These are phyloP conservation scores for Thaleichthys pacificus DNA, from an alignment of 2,797 vertebrate species.

Conservation along the genomic window DNA sequence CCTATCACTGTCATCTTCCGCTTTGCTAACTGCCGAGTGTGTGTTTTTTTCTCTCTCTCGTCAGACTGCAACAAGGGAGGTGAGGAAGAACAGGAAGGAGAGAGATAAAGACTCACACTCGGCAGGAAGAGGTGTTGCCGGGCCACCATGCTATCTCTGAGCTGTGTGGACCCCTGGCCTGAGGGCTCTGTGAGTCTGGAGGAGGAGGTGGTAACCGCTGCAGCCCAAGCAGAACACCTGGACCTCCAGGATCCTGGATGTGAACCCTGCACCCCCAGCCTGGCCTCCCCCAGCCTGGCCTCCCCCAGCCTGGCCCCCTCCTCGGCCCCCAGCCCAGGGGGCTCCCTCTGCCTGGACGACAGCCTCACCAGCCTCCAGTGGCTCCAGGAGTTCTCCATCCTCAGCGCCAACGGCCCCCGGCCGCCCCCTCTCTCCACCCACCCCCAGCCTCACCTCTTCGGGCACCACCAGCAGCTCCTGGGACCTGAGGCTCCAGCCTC, in stretches of 20 bases:
- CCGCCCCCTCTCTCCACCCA: conserved; percentile 61
- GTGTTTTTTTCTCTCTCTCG: conserved; percentile 27
- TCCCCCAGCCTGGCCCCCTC: not conserved
- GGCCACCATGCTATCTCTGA: conserved; percentile 70
- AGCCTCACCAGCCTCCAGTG: conserved; percentile 96
- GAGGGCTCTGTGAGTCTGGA: conserved; percentile 50
- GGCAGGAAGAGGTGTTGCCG: not conserved
- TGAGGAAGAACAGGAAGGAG: conserved; percentile 19
- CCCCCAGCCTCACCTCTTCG: conserved; percentile 72
- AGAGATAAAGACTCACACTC: conserved; percentile 11
- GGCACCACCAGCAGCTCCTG: conserved; percentile 65
- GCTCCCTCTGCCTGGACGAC: conserved; percentile 82
- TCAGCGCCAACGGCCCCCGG: conserved; percentile 77
- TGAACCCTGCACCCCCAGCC: not conserved
- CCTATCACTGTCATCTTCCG: conserved; percentile 28
- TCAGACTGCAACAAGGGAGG: conserved; percentile 37
- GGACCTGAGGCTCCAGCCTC: conserved; percentile 83
- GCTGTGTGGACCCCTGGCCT: conserved; percentile 60
- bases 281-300: too few relatives aligned
- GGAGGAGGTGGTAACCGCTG: conserved; percentile 68
- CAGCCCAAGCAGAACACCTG: conserved; percentile 61
- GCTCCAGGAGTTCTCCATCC: conserved; percentile 94
- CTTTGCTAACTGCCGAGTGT: conserved; percentile 17
- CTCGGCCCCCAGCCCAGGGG: conserved; percentile 28
- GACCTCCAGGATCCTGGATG: conserved; percentile 32